These are phyloP conservation scores for Lepidotrigona ventralis DNA, from an alignment of 1,140 invertebrate genomes.

Conservation along the genomic window DNA sequence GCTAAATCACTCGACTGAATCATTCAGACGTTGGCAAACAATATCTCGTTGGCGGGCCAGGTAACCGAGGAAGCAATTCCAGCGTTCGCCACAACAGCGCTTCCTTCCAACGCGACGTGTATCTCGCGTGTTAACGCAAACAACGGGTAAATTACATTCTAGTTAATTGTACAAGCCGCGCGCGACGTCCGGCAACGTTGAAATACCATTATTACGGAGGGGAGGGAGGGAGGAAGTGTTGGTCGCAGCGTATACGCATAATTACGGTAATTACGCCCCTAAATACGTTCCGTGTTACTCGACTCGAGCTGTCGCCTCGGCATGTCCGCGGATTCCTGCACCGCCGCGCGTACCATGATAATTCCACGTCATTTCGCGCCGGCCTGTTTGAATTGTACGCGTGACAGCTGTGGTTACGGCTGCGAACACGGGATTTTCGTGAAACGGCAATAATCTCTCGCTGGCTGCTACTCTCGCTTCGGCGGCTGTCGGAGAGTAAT, in stretches of 20 bases:
- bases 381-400: conserved; percentile 26
- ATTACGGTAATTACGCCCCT: conserved; percentile 23
- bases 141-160: conserved; percentile 1
- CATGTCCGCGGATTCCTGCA: neutral
- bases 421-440: conserved; percentile 43
- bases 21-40: neutral
- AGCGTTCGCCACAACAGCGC: neutral
- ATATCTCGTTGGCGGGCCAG: neutral
- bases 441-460: conserved; percentile 62
- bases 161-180: conserved; percentile 7
- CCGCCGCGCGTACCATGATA: neutral
- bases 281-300: neutral
- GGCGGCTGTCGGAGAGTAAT: conserved; percentile 64
- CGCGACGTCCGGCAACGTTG: neutral
- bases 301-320: neutral
- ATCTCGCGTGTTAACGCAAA: neutral
- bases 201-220: conserved; percentile 11
- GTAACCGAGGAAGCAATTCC: neutral
- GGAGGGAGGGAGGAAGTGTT: neutral
- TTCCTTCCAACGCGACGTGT: neutral
- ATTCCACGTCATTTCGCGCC: conserved; percentile 30
- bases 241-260: conserved; percentile 14
- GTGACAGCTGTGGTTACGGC: conserved; percentile 39
- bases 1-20: neutral
- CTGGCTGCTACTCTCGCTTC: conserved; percentile 9